Conservation (phyloP, 2,797 vertebrate species). For the Crotalus adamanteus region DNA sequence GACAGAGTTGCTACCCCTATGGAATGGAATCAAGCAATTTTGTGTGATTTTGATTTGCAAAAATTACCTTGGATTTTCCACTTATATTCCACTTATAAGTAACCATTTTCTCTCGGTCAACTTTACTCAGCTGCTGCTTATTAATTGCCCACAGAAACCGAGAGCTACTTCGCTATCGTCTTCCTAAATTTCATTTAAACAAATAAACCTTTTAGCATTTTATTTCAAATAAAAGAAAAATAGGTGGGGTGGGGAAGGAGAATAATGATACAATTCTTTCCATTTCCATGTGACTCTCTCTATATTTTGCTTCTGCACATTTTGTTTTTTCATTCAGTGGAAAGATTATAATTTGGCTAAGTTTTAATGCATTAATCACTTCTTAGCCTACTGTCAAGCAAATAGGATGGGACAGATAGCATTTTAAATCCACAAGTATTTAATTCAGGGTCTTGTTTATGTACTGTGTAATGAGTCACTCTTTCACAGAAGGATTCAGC, state of each 20-base stretch:
- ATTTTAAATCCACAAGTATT: background rate
- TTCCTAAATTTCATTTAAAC: background rate
- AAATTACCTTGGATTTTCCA: background rate
- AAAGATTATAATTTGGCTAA: background rate
- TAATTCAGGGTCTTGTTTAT: background rate
- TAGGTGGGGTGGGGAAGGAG: background rate
- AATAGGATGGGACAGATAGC: background rate
- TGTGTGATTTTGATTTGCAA: background rate
- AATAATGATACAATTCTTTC: background rate
- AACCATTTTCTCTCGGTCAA: background rate
- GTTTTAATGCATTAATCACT: background rate
- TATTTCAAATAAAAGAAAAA: background rate
- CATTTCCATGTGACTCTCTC: background rate
- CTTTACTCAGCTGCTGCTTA: background rate
- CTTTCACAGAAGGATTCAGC: background rate
- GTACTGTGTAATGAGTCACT: background rate
- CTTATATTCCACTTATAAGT: background rate
- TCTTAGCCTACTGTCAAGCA: background rate
- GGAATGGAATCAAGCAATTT: background rate
- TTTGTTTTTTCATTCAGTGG: background rate
- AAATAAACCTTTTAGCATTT: background rate
- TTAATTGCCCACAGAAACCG: background rate
- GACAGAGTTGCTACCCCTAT: too few species aligned
- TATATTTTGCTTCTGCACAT: background rate
- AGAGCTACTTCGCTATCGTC: background rate